A percentile compares a stretch with the other conserved stretches of the same genome.
These are phyloP conservation scores for Peromyscus maniculatus DNA, from an alignment of 2,113 vertebrate species.

Conservation along the genomic window DNA sequence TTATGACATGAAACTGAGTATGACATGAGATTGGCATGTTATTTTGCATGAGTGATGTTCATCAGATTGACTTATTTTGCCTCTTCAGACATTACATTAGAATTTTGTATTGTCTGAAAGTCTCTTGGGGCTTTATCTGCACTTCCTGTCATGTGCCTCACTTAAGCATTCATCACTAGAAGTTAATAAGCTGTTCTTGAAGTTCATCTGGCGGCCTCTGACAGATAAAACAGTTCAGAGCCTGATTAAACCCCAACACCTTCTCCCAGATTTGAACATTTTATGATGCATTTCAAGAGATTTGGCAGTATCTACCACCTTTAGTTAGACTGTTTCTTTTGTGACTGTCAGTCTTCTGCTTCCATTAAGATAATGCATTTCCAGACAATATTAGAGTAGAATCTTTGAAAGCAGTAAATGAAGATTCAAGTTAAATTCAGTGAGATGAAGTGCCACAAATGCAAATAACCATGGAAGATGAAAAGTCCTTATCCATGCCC, in stretches of 20 bases:
- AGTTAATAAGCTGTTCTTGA: slow-evolving; percentile 58
- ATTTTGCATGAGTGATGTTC: slow-evolving; percentile 5
- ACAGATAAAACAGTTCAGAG: slow-evolving; percentile 34
- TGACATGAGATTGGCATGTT: not conserved
- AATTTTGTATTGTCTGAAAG: slow-evolving; percentile 34
- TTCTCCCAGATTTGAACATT: slow-evolving; percentile 56
- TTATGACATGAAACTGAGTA: not conserved
- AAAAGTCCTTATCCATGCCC: not conserved
- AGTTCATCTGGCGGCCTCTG: slow-evolving; percentile 21
- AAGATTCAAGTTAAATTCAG: slow-evolving; percentile 48
- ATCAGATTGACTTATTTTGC: not conserved
- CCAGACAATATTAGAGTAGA: not conserved
- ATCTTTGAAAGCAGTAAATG: slow-evolving; percentile 22
- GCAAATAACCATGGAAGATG: not conserved
- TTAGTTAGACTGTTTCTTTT: slow-evolving; percentile 13
- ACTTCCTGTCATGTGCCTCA: slow-evolving; percentile 31
- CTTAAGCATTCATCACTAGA: slow-evolving; percentile 32
- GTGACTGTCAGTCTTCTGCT: slow-evolving; percentile 46
- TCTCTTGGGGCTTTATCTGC: not conserved
- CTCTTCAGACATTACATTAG: not conserved
- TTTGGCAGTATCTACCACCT: slow-evolving; percentile 43
- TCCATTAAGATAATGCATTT: slow-evolving; percentile 50
- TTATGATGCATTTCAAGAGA: slow-evolving; percentile 18
- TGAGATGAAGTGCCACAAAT: not conserved
- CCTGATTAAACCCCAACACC: slow-evolving; percentile 41